Evolutionary conservation across 2,888 invertebrate genomes (phyloP).

Genomic region (Coelinius sp.): DNA sequence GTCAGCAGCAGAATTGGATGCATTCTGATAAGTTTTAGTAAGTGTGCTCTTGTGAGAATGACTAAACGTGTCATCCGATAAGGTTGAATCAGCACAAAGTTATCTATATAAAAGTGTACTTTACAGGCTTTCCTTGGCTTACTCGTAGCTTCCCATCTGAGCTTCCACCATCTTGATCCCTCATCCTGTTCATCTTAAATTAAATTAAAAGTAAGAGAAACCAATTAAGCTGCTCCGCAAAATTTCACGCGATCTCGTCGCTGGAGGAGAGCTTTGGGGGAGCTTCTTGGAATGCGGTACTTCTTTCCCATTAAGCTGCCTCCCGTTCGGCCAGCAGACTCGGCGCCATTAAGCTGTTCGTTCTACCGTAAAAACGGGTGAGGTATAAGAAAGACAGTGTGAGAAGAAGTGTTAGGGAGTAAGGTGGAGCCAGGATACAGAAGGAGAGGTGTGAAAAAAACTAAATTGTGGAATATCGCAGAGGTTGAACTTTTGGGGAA

Average conservation of each 20-base stretch:
- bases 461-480: slow-evolving; percentile 19
- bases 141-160: slow-evolving; percentile 4
- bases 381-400: slow-evolving; percentile 46
- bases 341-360: slow-evolving; percentile 66
- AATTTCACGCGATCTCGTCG: slow-evolving; percentile 51
- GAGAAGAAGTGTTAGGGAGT: slow-evolving; percentile 35
- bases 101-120: slow-evolving; percentile 15
- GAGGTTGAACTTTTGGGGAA: slow-evolving; percentile 30
- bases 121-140: slow-evolving; percentile 16
- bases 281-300: slow-evolving; percentile 56
- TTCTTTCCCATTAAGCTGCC: slow-evolving; percentile 66
- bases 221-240: slow-evolving; percentile 55
- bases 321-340: slow-evolving; percentile 63
- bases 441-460: neutral
- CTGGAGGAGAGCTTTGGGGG: slow-evolving; percentile 34
- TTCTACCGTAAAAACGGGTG: slow-evolving; percentile 65
- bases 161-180: slow-evolving; percentile 23
- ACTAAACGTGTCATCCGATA: neutral
- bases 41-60: neutral
- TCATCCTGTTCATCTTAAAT: slow-evolving; percentile 43
- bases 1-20: no score
- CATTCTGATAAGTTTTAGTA: no score
- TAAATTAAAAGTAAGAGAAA: slow-evolving; percentile 58
- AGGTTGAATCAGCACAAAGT: neutral
- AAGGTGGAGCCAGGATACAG: neutral